Conservation (phyloP, 2,888 invertebrate species). For the Teleiodes luculella region DNA sequence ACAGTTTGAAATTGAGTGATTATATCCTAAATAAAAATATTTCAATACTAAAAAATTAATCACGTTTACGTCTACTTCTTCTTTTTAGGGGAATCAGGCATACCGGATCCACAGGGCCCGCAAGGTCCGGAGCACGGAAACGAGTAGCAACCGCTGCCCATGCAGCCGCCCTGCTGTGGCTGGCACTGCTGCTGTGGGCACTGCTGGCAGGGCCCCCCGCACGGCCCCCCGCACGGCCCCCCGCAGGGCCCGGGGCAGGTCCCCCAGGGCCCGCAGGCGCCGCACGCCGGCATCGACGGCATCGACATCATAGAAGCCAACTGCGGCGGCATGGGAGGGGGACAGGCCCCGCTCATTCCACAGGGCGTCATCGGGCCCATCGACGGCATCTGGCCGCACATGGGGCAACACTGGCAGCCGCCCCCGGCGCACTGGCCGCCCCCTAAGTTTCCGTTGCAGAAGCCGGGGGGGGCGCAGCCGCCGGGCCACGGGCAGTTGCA, state of each 20-base stretch:
- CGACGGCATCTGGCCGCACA: not conserved
- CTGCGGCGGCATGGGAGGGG: too few relatives aligned
- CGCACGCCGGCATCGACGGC: not conserved
- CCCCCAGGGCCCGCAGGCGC: not conserved
- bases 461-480: not conserved
- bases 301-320: too few relatives aligned
- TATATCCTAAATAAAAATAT: too few relatives aligned
- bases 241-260: not conserved
- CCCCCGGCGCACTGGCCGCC: not conserved
- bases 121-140: too few relatives aligned
- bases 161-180: too few relatives aligned
- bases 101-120: too few relatives aligned
- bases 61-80: too few relatives aligned
- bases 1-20: too few relatives aligned
- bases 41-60: too few relatives aligned
- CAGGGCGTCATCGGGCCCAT: not conserved
- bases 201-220: not conserved
- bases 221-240: not conserved
- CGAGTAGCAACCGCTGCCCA: too few relatives aligned
- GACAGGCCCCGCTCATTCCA: not conserved
- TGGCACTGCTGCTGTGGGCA: too few relatives aligned
- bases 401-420: not conserved
- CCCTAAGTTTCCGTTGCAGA: not conserved
- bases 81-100: too few relatives aligned
- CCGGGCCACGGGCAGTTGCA: constrained; percentile 3